These are phyloP conservation scores for Meriones psammophilus DNA, from an alignment of 2,797 vertebrate species.

Conservation along the genomic window DNA sequence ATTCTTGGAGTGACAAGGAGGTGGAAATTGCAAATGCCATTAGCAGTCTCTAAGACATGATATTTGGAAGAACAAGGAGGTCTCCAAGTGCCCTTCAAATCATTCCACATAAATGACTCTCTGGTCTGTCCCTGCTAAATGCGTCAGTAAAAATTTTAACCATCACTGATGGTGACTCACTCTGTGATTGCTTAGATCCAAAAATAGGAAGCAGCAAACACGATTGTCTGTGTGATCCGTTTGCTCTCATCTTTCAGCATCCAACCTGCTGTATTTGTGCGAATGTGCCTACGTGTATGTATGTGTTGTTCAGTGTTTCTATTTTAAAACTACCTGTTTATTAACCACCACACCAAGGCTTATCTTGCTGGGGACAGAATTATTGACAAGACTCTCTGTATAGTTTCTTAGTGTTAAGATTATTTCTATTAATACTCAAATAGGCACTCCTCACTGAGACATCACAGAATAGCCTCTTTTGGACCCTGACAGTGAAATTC, in stretches of 20 bases:
- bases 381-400: not conserved
- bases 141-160: conserved; percentile 59
- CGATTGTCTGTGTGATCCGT: not conserved
- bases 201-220: conserved; percentile 60
- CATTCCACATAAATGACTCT: conserved; percentile 45
- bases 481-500: not conserved
- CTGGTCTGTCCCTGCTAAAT: conserved; percentile 44
- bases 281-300: not conserved
- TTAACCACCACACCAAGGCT: not conserved
- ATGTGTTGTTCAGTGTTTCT: not conserved
- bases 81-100: conserved; percentile 55
- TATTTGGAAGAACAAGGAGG: conserved; percentile 48
- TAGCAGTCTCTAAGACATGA: conserved; percentile 20
- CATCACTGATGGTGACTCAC: conserved; percentile 56
- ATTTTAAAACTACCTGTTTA: conserved; percentile 30
- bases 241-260: conserved; percentile 19
- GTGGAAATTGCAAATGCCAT: conserved; percentile 36
- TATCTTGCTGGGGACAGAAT: not conserved
- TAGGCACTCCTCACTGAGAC: not conserved
- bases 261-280: not conserved
- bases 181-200: conserved; percentile 50
- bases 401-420: conserved; percentile 22
- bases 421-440: not conserved
- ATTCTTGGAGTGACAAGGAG: conserved; percentile 36
- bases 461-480: not conserved